Evolutionary conservation across 2,888 invertebrate species (phyloP).

Genomic region (Lithophane leautieri): DNA sequence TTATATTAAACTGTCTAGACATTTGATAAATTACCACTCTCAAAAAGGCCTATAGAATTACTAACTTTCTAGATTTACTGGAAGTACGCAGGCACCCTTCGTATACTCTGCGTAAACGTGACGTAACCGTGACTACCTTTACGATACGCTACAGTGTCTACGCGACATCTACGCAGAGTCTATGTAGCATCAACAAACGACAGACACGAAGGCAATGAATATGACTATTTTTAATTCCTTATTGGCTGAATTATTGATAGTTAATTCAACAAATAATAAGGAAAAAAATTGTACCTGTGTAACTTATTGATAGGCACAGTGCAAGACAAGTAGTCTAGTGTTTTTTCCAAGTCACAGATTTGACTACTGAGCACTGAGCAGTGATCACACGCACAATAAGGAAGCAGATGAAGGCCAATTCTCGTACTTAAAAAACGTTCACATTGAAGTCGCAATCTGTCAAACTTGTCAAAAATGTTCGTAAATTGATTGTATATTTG

Average conservation of each 20-base stretch:
- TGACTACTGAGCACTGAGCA: not conserved
- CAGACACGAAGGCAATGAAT: not conserved
- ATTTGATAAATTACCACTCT: slow-evolving; percentile 41
- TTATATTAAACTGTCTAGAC: slow-evolving; percentile 45
- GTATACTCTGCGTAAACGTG: not conserved
- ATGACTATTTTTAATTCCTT: not conserved
- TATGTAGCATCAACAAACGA: not conserved
- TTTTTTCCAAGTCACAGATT: not conserved
- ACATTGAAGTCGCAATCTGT: too few species aligned
- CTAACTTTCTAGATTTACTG: slow-evolving; percentile 25
- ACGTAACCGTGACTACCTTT: not conserved
- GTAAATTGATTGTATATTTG: too few species aligned
- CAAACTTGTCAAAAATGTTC: too few species aligned
- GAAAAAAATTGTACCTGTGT: too few species aligned
- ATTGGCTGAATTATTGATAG: not conserved
- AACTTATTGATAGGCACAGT: not conserved
- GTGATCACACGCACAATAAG: not conserved
- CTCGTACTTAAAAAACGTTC: too few species aligned
- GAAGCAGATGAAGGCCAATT: too few species aligned
- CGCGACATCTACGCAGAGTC: not conserved
- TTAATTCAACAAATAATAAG: not conserved
- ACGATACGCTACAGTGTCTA: not conserved
- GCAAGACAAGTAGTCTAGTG: not conserved
- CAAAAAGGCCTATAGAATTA: slow-evolving; percentile 16
- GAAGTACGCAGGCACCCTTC: not conserved